Evolutionary conservation across 2,888 invertebrate species (phyloP), one percentile per base, ranked within the genome.

Genomic region (Netelia fuscicornis): DNA sequence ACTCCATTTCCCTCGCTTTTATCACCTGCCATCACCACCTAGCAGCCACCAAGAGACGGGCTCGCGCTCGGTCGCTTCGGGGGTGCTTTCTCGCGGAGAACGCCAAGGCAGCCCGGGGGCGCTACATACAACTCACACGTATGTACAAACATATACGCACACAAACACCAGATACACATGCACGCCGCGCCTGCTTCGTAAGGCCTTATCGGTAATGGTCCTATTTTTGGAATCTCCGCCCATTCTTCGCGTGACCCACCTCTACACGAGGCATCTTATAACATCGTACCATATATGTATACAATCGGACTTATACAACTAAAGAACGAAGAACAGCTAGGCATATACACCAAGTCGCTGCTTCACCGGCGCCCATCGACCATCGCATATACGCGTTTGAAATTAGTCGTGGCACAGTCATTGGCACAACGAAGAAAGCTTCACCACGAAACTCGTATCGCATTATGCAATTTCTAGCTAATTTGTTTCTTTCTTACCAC

Each of bases 181-280:
- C 86, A 83, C 88, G 87, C 84, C 90, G 90, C 89, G 90, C 91
- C 89, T 88, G 86, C 76, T 72, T 58, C 86, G 87, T 85, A 87
- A 89, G 90, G 90, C 88, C 93, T 93, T 93, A 93, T 93, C 93
- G 91, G 91, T 92, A 93, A 92, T 92, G 91, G 90, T 91, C 91
- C 93, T 93, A 93, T 93, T 93, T 93, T 93, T 92, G 93, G 93
- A 93, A 91, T 93, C 92, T 88, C 92, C 93, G 91, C 93, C 93
- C 92, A 92, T 92, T 92, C 90, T 92, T 93, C 91, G 93, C 93
- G 93, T 93, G 93, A 92, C 91, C 92, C 90, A 92, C 86, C 88
- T 37, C 37, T 75, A 83, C 83, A 83, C 81, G 64, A 80, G 37
- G 52, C 56, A 64, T 82, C 78, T 75, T 77, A 72, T 77, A 68